Conservation (phyloP, 2,113 vertebrate species). For the Oryctolagus cuniculus region DNA sequence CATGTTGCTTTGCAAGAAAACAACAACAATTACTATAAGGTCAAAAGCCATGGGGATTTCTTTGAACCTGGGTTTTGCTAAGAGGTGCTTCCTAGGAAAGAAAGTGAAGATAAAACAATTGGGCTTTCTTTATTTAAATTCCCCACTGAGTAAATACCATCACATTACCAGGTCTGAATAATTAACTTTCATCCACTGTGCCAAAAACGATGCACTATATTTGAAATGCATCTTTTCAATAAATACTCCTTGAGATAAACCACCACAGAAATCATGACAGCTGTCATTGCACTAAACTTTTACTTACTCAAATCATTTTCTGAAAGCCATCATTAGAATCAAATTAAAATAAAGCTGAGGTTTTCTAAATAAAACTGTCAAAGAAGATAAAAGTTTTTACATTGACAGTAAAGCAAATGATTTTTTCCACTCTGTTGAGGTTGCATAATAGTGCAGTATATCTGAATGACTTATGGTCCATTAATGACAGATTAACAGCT, state of each 20-base stretch:
- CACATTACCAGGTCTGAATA: constrained; percentile 67
- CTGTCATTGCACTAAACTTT: constrained; percentile 80
- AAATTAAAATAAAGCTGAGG: constrained; percentile 86
- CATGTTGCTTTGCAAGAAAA: constrained; percentile 27
- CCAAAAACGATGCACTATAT: constrained; percentile 64
- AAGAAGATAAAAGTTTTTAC: constrained; percentile 85
- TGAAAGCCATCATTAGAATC: constrained; percentile 83
- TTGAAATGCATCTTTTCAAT: constrained; percentile 72
- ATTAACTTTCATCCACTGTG: constrained; percentile 70
- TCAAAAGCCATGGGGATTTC: not conserved
- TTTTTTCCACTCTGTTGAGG: constrained; percentile 85
- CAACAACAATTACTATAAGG: not conserved
- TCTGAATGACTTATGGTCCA: constrained; percentile 82
- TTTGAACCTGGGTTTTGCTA: constrained; percentile 46
- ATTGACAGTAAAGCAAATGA: constrained; percentile 85
- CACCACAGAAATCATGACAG: constrained; percentile 75
- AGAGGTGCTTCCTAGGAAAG: constrained; percentile 36
- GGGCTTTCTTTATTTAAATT: constrained; percentile 66
- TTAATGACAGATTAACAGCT: constrained; percentile 82
- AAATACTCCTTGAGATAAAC: constrained; percentile 80
- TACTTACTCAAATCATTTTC: constrained; percentile 77
- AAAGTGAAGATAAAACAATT: constrained; percentile 40
- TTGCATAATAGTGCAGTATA: constrained; percentile 81
- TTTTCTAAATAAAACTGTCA: constrained; percentile 88
- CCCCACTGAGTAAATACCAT: constrained; percentile 33